Base-by-base conservation (phyloP, 1,140 invertebrate species). In the Cheumatopsyche charites region DNA sequence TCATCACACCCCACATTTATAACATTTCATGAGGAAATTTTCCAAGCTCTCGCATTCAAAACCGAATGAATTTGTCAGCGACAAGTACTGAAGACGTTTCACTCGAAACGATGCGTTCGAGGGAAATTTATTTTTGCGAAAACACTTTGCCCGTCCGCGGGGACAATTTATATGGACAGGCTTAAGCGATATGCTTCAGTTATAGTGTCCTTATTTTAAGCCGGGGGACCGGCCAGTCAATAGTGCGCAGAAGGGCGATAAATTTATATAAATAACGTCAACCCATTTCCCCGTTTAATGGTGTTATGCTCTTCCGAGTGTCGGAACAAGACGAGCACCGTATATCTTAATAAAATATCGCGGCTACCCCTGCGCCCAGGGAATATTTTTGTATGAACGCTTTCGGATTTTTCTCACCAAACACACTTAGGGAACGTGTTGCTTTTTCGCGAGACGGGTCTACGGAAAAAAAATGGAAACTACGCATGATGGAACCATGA, bases 211-310 rank as follows among this genome's bases (percentile, higher is more conserved):
- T 65, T 62, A 65, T 49, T 71, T 49, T 62, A 29, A 62, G 21
- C 36, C 62, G 29, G 41, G 25, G 42, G 29, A 36, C 26, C 15
- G 66, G 42, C 43, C 52, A 72, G 70, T 72, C 70, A 72, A 72
- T 72, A 72, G 47, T 72, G 15, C 45, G 61, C 70, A 72, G 70
- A 67, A 36, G 69, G 63, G 45, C 49, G 47, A 72, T 72, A 72
- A 72, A 72, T 72, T 72, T 26, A 72, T 72, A 72, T 72, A 72
- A 72, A 72, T 72, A 72, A 72, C 49, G 70, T 65, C 70, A 72
- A 66, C 70, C 70, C 62, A 67, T 72, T 72, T 72, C 70, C 70
- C 12, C 62, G 62, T 49, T 61, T 72, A 72, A 72, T 67, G 70
- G 70, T 72, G 70, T 72, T 72, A 72, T 66, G 62, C 70, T 72